Conservation (phyloP, 2,888 invertebrate genomes). For the Hofmannophila pseudospretella region DNA sequence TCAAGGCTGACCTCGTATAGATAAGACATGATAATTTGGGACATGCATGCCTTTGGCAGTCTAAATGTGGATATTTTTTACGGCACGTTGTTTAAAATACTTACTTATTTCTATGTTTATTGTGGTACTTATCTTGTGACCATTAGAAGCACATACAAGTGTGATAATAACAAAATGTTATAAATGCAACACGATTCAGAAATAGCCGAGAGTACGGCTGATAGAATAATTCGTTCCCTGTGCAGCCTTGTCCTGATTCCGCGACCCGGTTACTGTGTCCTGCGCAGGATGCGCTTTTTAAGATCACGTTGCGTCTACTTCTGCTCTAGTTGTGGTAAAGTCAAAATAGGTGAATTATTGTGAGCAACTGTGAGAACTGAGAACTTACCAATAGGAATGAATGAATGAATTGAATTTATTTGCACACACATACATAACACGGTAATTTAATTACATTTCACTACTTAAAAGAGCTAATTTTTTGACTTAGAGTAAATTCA, state of each 20-base stretch:
- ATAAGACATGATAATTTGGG: conserved; percentile 69
- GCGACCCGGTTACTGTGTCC: conserved; percentile 50
- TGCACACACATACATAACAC: too few relatives aligned
- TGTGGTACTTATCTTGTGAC: too few relatives aligned
- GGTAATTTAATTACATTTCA: too few relatives aligned
- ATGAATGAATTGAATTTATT: too few relatives aligned
- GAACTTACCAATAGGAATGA: too few relatives aligned
- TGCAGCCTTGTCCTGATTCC: conserved; percentile 65
- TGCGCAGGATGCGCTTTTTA: conserved; percentile 63
- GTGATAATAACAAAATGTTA: background rate
- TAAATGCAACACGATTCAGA: conserved; percentile 27
- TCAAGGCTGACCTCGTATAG: conserved; percentile 72
- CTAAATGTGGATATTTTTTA: background rate
- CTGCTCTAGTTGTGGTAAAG: background rate
- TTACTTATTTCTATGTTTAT: too few relatives aligned
- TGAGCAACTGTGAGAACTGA: too few relatives aligned
- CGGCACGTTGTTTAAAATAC: too few relatives aligned
- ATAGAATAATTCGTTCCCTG: conserved; percentile 71
- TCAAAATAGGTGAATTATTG: too few relatives aligned
- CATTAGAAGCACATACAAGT: too few relatives aligned
- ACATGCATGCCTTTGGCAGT: conserved; percentile 32
- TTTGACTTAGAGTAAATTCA: too few relatives aligned
- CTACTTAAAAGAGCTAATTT: too few relatives aligned
- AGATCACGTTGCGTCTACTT: conserved; percentile 9
- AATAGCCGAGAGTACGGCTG: conserved; percentile 45